Conservation (phyloP, 2,113 vertebrate genomes). For the Stigmatopora nigra region DNA sequence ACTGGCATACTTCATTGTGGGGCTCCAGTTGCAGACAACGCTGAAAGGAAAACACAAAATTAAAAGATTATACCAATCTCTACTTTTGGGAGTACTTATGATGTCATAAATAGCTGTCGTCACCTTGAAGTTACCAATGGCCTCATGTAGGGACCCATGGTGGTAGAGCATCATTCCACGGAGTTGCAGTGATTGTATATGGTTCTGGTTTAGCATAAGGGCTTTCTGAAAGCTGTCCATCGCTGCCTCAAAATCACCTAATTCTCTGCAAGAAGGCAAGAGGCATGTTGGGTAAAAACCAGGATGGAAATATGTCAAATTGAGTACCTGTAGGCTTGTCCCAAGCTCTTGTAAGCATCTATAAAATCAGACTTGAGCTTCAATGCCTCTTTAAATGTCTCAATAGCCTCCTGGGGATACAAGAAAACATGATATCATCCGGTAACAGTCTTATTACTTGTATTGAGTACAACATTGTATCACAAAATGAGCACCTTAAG, state of each 20-base stretch:
- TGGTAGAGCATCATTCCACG: constrained; percentile 97
- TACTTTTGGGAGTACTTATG: no score
- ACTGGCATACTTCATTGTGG: constrained; percentile 96
- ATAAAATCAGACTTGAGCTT: constrained; percentile 94
- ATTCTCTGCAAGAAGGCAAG: constrained; percentile 69
- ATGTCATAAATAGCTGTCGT: no score
- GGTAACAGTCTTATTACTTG: no score
- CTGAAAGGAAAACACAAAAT: constrained; percentile 51
- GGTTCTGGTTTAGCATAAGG: constrained; percentile 91
- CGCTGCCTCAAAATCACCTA: constrained; percentile 93
- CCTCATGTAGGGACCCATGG: constrained; percentile 89
- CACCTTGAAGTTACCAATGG: constrained; percentile 94
- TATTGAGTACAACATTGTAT: no score
- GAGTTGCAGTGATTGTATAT: constrained; percentile 93
- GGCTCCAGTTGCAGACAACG: constrained; percentile 91
- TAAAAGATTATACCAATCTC: background rate
- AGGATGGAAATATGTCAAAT: background rate
- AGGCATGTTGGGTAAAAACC: background rate
- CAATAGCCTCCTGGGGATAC: constrained; percentile 84
- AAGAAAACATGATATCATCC: background rate
- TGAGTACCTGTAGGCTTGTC: constrained; percentile 90
- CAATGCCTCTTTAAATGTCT: constrained; percentile 92
- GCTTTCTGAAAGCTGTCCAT: constrained; percentile 97
- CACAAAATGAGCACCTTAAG: constrained; percentile 74
- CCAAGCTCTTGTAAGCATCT: constrained; percentile 95